These are phyloP conservation scores for Lucinisca nassula DNA, from an alignment of 2,888 invertebrate species.

Conservation along the genomic window DNA sequence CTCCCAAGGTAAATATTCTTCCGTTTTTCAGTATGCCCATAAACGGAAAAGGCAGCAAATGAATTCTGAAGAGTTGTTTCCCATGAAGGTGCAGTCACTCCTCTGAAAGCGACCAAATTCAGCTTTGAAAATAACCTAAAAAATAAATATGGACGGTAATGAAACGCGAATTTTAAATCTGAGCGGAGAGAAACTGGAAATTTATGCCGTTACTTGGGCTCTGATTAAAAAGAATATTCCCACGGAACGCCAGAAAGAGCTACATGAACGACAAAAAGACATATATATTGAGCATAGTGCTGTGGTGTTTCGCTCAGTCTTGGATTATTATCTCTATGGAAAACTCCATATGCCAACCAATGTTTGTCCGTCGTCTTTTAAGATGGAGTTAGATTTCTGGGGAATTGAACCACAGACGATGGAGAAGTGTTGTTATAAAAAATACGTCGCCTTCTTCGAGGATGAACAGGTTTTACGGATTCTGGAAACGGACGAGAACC, in stretches of 20 bases:
- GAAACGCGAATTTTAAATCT: conserved; percentile 27
- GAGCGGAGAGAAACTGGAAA: conserved; percentile 42
- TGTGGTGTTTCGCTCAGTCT: conserved; percentile 28
- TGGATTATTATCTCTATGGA: conserved; percentile 49
- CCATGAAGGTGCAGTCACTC: no score
- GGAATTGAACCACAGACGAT: conserved; percentile 52
- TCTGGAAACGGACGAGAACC: conserved; percentile 58
- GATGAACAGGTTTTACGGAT: conserved; percentile 62
- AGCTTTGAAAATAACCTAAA: no score
- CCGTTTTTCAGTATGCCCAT: no score
- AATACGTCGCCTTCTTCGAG: conserved; percentile 63
- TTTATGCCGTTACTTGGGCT: conserved; percentile 6
- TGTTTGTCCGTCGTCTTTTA: conserved; percentile 38
- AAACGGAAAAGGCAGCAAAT: no score
- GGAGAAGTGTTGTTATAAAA: conserved; percentile 70
- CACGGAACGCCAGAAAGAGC: background rate
- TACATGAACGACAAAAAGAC: background rate
- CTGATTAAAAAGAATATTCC: background rate
- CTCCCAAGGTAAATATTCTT: no score
- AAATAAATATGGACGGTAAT: background rate
- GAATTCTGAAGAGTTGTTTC: no score
- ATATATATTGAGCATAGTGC: conserved; percentile 48
- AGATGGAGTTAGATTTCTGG: conserved; percentile 70
- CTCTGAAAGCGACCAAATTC: no score
- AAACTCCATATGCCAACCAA: conserved; percentile 41